Evolutionary conservation across 2,888 invertebrate genomes (phyloP).

Genomic region (Coronaproctus castanopsis): DNA sequence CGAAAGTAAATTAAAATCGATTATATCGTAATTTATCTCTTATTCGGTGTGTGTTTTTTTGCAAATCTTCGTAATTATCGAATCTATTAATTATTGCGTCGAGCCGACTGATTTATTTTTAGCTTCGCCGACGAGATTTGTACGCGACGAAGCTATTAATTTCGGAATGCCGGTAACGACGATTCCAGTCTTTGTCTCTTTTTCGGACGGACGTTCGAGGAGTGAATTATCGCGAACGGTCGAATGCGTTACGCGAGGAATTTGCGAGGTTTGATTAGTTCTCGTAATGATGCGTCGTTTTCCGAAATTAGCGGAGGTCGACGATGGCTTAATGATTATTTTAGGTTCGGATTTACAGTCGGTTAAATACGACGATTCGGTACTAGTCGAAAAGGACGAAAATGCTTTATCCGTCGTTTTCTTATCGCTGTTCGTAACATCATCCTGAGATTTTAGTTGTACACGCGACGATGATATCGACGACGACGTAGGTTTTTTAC

Average conservation of each 20-base stretch:
- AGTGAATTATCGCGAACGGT: neutral
- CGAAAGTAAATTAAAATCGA: no score
- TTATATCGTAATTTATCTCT: no score
- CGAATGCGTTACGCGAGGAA: neutral
- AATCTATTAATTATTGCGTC: no score
- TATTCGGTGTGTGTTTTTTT: no score
- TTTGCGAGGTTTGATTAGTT: neutral
- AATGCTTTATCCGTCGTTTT: neutral
- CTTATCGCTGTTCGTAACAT: neutral
- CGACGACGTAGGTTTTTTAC: conserved; percentile 28
- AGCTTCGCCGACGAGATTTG: conserved; percentile 17
- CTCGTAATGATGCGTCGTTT: no score
- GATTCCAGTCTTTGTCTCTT: neutral
- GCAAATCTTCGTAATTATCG: no score
- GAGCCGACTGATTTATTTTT: no score
- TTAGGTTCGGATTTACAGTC: no score
- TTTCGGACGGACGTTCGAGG: neutral
- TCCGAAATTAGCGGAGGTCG: neutral
- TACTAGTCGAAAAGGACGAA: neutral
- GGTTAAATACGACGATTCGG: no score
- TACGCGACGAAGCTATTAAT: conserved; percentile 9
- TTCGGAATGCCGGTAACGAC: neutral
- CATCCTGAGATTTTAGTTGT: conserved; percentile 1
- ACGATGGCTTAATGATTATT: neutral
- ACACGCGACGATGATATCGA: neutral